These are phyloP conservation scores for Sarcophaga peregrina DNA, from an alignment of 1,140 invertebrate genomes.

Conservation along the genomic window DNA sequence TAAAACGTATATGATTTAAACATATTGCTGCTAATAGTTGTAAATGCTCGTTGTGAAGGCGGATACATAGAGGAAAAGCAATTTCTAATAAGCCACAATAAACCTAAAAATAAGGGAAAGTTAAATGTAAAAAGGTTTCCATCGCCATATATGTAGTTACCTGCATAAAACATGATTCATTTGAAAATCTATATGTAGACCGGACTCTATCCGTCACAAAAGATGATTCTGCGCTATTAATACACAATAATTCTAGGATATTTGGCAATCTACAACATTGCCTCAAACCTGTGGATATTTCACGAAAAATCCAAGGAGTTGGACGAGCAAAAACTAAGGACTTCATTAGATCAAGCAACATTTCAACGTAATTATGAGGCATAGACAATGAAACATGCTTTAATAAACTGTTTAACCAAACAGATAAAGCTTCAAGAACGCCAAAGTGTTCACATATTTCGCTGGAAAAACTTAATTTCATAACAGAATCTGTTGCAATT, in stretches of 20 bases:
- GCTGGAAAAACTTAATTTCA: constrained; percentile 55
- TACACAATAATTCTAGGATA: constrained; percentile 51
- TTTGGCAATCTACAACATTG: constrained; percentile 45
- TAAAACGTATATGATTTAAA: constrained; percentile 58
- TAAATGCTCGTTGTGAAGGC: constrained; percentile 50
- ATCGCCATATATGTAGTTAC: not conserved
- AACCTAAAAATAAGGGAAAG: constrained; percentile 38
- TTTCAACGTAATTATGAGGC: constrained; percentile 26
- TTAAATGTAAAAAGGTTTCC: not conserved
- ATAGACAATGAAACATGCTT: not conserved
- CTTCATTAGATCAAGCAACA: constrained; percentile 53
- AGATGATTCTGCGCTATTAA: constrained; percentile 49
- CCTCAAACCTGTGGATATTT: constrained; percentile 54
- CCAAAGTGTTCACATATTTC: constrained; percentile 57
- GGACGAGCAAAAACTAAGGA: constrained; percentile 57
- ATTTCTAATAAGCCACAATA: constrained; percentile 58
- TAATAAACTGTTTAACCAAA: constrained; percentile 52
- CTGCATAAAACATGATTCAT: constrained; percentile 54
- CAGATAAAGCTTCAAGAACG: constrained; percentile 53
- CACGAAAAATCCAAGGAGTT: constrained; percentile 56
- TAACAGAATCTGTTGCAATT: constrained; percentile 51
- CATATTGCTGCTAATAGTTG: constrained; percentile 52
- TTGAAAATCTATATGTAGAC: constrained; percentile 55
- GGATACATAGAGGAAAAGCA: constrained; percentile 51
- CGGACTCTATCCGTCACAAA: constrained; percentile 58